Conservation (phyloP, 2,888 invertebrate genomes). For the Timema cristinae region DNA sequence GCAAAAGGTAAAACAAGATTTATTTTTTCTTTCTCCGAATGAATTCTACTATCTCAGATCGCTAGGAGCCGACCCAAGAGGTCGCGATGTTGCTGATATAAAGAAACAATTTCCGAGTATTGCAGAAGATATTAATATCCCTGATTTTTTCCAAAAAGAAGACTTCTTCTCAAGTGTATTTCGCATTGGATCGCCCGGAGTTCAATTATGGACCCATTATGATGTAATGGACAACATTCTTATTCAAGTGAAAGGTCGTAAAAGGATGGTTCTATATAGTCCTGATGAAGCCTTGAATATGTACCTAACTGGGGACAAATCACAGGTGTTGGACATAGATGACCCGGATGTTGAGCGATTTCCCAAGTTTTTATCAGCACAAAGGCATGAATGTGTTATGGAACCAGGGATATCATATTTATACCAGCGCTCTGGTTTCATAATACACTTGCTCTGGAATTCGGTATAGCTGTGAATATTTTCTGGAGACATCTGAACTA, state of each 20-base stretch:
- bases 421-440: conserved; percentile 58
- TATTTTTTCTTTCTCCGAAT: conserved; percentile 40
- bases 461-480: conserved; percentile 51
- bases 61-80: conserved; percentile 48
- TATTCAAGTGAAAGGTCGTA: conserved; percentile 47
- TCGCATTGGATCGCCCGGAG: conserved; percentile 47
- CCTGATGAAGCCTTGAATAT: conserved; percentile 48
- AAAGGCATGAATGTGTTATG: conserved; percentile 43
- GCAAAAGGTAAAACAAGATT: conserved; percentile 37
- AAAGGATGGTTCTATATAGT: conserved; percentile 48
- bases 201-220: conserved; percentile 55
- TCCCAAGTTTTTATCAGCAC: conserved; percentile 46
- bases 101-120: conserved; percentile 47
- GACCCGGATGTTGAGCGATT: conserved; percentile 45
- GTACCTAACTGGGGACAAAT: conserved; percentile 53
- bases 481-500: conserved; percentile 50
- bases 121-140: conserved; percentile 45
- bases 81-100: conserved; percentile 48
- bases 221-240: conserved; percentile 55
- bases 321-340: conserved; percentile 49
- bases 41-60: conserved; percentile 43
- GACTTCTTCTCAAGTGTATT: conserved; percentile 52
- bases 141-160: conserved; percentile 43
- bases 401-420: conserved; percentile 51
- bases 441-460: conserved; percentile 48